phyloP scores from a whole-genome alignment of 2,888 invertebrate genomes.

The Epinotia ramella region DNA sequence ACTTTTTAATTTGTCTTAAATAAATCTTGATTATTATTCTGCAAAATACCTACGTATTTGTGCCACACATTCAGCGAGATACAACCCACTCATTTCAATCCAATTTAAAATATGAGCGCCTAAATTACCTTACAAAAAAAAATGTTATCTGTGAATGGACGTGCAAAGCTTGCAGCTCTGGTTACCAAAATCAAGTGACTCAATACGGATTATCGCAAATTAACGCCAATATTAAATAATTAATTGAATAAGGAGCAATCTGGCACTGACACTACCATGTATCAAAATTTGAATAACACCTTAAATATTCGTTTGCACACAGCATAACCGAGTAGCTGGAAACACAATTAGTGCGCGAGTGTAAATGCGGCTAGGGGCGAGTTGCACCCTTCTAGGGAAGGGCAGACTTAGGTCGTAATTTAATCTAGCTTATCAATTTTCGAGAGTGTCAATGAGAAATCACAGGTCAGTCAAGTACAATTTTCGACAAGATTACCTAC shows the following conservation, averaged over 20 bases:
- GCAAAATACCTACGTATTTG: no score
- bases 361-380: conserved; percentile 66
- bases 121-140: no score
- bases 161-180: no score
- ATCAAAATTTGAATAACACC: conserved; percentile 4
- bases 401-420: not conserved
- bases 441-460: not conserved
- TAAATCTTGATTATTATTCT: no score
- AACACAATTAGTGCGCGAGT: conserved; percentile 79
- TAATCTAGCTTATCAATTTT: not conserved
- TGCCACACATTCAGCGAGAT: no score
- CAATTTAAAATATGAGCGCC: no score
- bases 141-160: no score
- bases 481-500: no score
- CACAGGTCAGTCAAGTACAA: not conserved
- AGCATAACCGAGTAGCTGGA: conserved; percentile 65
- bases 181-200: not conserved
- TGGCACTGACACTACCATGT: not conserved
- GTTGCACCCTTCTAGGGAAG: conserved; percentile 71
- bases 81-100: no score
- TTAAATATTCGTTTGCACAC: conserved; percentile 62
- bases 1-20: no score
- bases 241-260: not conserved
- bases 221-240: not conserved
- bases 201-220: not conserved